A percentile compares a stretch with the other conserved stretches of the same genome.
phyloP scores from a whole-genome alignment of 2,113 vertebrate genomes.

The Saguinus midas region DNA sequence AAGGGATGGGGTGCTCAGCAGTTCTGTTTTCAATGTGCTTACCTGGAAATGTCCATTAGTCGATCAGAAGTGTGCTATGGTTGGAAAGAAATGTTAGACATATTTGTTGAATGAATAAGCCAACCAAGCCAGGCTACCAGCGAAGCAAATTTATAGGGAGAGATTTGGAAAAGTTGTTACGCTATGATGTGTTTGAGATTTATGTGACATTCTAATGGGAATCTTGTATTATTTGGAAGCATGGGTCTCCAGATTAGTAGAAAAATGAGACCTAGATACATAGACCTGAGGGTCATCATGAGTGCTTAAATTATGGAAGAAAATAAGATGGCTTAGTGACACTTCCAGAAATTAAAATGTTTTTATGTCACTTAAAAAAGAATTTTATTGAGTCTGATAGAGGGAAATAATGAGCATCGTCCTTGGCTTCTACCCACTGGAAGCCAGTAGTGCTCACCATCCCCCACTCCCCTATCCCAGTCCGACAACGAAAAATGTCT shows the following conservation, averaged over 20 bases:
- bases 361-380: not conserved
- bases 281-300: not conserved
- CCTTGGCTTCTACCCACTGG: not conserved
- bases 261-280: slow-evolving; percentile 1
- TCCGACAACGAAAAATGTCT: not conserved
- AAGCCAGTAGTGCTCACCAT: not conserved
- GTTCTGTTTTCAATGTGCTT: not conserved
- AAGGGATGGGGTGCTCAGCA: not conserved
- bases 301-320: not conserved
- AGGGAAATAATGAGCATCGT: not conserved
- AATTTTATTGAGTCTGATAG: not conserved
- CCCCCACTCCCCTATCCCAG: not conserved
- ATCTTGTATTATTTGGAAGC: not conserved
- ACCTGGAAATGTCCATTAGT: not conserved
- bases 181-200: not conserved
- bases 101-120: not conserved
- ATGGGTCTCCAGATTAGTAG: not conserved
- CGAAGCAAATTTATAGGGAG: not conserved
- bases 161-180: not conserved
- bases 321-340: not conserved
- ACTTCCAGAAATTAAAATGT: not conserved
- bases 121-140: not conserved
- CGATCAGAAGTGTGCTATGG: not conserved
- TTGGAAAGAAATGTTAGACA: not conserved
- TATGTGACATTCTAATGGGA: not conserved